phyloP scores from a whole-genome alignment of 2,113 vertebrate species.

The Hemibagrus wyckioides region DNA sequence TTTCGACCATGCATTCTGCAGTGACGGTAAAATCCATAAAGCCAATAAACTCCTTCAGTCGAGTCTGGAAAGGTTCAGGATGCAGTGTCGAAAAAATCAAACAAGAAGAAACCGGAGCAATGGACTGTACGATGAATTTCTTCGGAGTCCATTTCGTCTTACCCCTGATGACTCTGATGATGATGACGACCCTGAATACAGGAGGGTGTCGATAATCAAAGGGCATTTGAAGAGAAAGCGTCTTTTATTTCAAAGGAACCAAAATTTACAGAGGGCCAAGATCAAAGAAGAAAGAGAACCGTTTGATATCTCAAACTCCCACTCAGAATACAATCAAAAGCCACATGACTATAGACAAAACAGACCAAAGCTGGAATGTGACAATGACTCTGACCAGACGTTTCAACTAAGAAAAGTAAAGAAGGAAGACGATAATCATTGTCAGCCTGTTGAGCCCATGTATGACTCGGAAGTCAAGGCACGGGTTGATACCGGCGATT shows the following conservation, averaged over 20 bases:
- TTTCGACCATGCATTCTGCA: conserved; percentile 70
- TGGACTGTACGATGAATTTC: conserved; percentile 65
- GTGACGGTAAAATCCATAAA: conserved; percentile 64
- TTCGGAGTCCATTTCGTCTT: conserved; percentile 73
- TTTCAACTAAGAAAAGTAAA: conserved; percentile 14
- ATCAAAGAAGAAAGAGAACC: conserved; percentile 60
- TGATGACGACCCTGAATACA: conserved; percentile 35
- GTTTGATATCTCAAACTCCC: conserved; percentile 42
- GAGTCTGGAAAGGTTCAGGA: conserved; percentile 66
- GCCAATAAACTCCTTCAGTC: conserved; percentile 61
- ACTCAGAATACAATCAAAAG: not conserved
- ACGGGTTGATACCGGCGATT: conserved; percentile 39
- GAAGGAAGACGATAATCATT: conserved; percentile 2
- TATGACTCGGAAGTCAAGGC: conserved; percentile 15
- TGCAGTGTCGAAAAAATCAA: conserved; percentile 60
- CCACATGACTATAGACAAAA: not conserved
- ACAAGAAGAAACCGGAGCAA: conserved; percentile 69
- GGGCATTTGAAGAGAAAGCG: conserved; percentile 56
- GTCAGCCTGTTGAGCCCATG: conserved; percentile 6
- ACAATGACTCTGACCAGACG: conserved; percentile 18
- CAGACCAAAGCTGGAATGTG: not conserved
- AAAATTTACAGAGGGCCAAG: not conserved
- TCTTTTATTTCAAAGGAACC: not conserved
- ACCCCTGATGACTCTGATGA: conserved; percentile 37
- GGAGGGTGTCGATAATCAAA: conserved; percentile 9